phyloP scores from a whole-genome alignment of 1,140 invertebrate genomes.

The Chironomus striatipennis region DNA sequence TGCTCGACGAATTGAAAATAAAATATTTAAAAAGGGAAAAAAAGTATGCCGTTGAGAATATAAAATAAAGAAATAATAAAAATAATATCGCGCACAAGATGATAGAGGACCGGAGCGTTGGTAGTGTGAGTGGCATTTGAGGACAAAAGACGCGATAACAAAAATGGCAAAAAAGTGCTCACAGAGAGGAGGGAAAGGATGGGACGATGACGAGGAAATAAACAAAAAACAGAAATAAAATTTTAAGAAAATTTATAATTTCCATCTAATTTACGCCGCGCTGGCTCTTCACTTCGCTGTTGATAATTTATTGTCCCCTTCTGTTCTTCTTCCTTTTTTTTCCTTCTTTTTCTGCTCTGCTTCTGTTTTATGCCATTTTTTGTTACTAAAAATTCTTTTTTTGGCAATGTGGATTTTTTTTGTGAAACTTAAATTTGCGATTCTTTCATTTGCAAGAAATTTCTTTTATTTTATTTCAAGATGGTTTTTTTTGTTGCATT shows the following conservation, averaged over 20 bases:
- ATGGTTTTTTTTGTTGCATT: background rate
- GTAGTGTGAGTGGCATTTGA: too few relatives aligned
- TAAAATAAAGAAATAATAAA: too few relatives aligned
- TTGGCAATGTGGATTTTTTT: slow-evolving; percentile 1
- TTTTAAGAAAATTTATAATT: background rate
- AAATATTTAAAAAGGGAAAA: slow-evolving; percentile 7
- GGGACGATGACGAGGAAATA: background rate
- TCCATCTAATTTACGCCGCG: slow-evolving; percentile 6
- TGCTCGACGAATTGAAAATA: slow-evolving; percentile 12
- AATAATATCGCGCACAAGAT: too few relatives aligned
- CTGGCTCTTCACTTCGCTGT: background rate
- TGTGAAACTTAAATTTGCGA: background rate
- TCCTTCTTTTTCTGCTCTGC: background rate
- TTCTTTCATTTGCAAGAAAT: background rate
- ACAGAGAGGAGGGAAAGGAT: background rate
- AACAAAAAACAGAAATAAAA: background rate
- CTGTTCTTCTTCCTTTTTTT: background rate
- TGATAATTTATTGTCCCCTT: slow-evolving; percentile 5
- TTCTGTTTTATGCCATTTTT: slow-evolving; percentile 1
- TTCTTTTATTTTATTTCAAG: background rate
- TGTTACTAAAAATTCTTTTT: background rate
- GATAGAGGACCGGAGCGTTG: too few relatives aligned
- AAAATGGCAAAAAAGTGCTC: background rate
- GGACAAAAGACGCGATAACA: too few relatives aligned
- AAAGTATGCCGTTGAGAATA: background rate